Evolutionary conservation across 1,140 invertebrate species (phyloP), one percentile per base, ranked within the genome.

Genomic region (Drosophila nigrodunni): DNA sequence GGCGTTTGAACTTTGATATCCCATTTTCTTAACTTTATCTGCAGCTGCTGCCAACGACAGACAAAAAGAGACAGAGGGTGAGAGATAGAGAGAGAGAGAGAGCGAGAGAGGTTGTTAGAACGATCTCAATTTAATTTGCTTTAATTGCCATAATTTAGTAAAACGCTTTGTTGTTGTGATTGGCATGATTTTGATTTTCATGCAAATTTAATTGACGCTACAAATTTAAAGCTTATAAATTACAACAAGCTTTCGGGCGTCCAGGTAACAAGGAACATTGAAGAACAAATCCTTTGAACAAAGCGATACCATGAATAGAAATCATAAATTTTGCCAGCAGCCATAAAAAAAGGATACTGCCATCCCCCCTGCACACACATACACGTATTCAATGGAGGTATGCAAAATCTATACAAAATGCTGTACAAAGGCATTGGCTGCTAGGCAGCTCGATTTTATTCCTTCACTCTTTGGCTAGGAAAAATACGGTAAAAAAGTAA

Each of bases 281-380:
- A 79, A 76, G 81, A 67, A 88, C 61, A 72, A 87, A 89, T 88
- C 85, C 85, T 82, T 88, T 77, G 74, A 78, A 85, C 82, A 87
- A 85, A 67, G 47, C 55, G 39, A 11, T n/a, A 52, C 34, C 59
- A 76, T 83, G 80, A 77, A 74, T 82, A 73, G 85, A 83, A 88
- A 83, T 83, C 83, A 88, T 88, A 88, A 89, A 89, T 88, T 85
- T 89, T 81, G 85, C 83, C 80, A 85, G 80, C 71, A 88, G 85
- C 80, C 85, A 88, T 88, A 88, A 89, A 88, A 86, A 82, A 70
- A 58, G 58, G 60, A 77, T 58, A 74, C 70, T n/a, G 11, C 10
- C 41, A 13, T 39, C 7, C 35, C 15, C 11, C 25, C 11, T 13
- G n/a, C 50, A 35, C 50, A 35, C 30, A 15, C 44, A 13, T 41